phyloP scores from a whole-genome alignment of 2,888 invertebrate species.

The Troides aeacus region DNA sequence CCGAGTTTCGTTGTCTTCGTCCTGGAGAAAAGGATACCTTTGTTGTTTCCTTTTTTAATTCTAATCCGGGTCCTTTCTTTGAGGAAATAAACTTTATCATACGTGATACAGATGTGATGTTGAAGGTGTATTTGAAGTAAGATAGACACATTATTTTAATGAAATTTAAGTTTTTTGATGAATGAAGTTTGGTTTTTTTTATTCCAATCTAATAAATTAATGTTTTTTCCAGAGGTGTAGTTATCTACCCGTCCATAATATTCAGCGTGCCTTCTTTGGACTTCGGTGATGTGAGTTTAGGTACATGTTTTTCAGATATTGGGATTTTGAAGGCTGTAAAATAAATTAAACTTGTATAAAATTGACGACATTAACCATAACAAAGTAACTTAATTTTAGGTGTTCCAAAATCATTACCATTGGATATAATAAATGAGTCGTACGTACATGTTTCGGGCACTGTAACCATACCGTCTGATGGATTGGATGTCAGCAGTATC shows the following conservation, averaged over 20 bases:
- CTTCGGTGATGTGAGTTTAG: constrained; percentile 80
- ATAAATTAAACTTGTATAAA: not conserved
- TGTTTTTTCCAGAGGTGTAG: constrained; percentile 76
- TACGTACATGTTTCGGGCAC: constrained; percentile 76
- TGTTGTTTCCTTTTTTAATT: constrained; percentile 78
- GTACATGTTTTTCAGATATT: constrained; percentile 48
- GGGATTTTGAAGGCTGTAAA: not conserved
- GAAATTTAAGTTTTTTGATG: constrained; percentile 8
- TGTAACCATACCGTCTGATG: constrained; percentile 75
- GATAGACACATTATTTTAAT: constrained; percentile 32
- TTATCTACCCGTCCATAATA: constrained; percentile 80
- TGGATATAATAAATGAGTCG: constrained; percentile 78
- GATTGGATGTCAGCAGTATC: constrained; percentile 73
- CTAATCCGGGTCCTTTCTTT: constrained; percentile 80
- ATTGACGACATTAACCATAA: not conserved
- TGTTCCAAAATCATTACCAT: constrained; percentile 64
- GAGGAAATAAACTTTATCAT: constrained; percentile 81
- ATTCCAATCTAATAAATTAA: not conserved
- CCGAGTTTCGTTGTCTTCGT: constrained; percentile 62
- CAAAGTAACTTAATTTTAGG: constrained; percentile 51
- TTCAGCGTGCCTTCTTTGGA: constrained; percentile 76
- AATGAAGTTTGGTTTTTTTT: not conserved
- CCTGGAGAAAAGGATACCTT: constrained; percentile 77
- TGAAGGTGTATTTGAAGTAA: constrained; percentile 81
- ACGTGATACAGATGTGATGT: constrained; percentile 77